Evolutionary conservation across 2,113 vertebrate genomes (phyloP).

Genomic region (Anolis sagrei): DNA sequence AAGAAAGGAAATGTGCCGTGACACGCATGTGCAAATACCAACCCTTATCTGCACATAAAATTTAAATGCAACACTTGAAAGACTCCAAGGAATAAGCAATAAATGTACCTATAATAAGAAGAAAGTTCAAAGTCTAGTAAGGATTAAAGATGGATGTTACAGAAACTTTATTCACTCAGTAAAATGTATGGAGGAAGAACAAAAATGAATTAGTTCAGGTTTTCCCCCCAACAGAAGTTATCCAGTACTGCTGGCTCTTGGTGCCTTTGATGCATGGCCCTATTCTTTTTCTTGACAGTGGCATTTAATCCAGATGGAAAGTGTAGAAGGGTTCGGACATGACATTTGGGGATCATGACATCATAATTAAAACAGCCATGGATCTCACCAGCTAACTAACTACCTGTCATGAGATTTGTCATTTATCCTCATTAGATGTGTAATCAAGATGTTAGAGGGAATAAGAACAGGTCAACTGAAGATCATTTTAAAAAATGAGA

Average conservation of each 20-base stretch:
- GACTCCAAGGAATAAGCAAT: background rate
- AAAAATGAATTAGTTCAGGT: background rate
- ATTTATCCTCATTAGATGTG: constrained; percentile 1
- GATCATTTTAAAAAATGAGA: background rate
- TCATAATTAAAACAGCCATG: background rate
- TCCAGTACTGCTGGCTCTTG: background rate
- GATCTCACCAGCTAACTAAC: background rate
- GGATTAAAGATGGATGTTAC: background rate
- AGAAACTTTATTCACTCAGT: background rate
- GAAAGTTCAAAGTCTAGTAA: background rate
- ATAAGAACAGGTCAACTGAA: background rate
- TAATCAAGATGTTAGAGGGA: constrained; percentile 11
- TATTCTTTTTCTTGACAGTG: background rate
- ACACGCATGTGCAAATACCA: background rate
- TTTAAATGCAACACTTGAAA: background rate
- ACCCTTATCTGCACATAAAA: background rate
- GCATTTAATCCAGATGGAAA: constrained; percentile 26
- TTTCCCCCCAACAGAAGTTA: background rate
- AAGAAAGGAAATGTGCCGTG: background rate
- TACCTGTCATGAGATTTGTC: background rate
- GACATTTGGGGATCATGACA: background rate
- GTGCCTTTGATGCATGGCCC: background rate
- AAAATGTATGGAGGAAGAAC: background rate
- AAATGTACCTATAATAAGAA: background rate
- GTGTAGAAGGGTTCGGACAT: background rate